Conservation (phyloP, 2,888 invertebrate genomes). For the Dynastes tityus region DNA sequence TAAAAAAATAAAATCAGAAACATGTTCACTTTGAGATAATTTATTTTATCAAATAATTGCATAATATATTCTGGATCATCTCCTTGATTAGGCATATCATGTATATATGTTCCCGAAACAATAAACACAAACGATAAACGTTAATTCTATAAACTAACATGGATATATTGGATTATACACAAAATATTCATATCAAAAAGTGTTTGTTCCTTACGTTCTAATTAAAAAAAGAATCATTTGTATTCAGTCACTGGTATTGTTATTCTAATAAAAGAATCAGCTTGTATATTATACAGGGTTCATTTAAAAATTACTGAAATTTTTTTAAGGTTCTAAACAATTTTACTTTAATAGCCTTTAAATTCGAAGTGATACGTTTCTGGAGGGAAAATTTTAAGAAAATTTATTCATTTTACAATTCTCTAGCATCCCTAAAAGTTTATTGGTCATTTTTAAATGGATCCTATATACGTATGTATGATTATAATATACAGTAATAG, state of each 20-base stretch:
- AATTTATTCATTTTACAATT: no score
- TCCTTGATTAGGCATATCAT: not conserved
- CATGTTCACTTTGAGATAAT: not conserved
- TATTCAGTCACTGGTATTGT: conserved; percentile 11
- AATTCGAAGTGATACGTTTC: no score
- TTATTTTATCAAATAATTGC: conserved; percentile 1
- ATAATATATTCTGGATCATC: not conserved
- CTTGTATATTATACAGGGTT: no score
- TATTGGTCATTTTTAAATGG: no score
- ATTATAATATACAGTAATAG: no score
- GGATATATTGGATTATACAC: not conserved
- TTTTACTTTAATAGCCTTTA: no score
- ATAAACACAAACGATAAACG: not conserved
- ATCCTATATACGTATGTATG: no score
- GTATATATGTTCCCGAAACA: not conserved
- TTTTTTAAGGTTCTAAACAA: no score
- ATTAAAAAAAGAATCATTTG: not conserved
- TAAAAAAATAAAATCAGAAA: conserved; percentile 1
- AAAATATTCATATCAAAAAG: conserved; percentile 9
- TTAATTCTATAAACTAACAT: conserved; percentile 8
- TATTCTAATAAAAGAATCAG: no score
- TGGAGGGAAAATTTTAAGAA: no score
- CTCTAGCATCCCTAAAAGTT: no score
- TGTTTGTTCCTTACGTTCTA: conserved; percentile 1
- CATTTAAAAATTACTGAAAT: no score